Percentiles rank a stretch among this genome's conserved stretches.
Evolutionary conservation across 2,113 vertebrate genomes (phyloP).

Genomic region (Recurvirostra avosetta): DNA sequence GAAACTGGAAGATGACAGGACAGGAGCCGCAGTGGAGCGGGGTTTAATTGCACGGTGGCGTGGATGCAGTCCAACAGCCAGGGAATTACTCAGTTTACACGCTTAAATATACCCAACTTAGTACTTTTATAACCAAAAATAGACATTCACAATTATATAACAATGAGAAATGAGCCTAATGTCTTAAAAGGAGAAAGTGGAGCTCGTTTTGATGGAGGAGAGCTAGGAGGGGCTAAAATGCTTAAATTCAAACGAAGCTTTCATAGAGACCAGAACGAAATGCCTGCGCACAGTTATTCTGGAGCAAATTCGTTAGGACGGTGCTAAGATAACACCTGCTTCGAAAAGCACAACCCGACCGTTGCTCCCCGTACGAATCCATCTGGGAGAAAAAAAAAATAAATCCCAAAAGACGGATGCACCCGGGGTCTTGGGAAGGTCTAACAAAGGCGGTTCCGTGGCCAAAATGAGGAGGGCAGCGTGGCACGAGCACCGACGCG

Average conservation of each 20-base stretch:
- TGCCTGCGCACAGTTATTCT: not conserved
- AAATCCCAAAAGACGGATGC: not conserved
- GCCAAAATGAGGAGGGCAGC: not conserved
- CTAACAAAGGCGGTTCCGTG: too few relatives aligned
- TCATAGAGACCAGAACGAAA: not conserved
- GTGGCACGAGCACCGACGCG: fast-evolving
- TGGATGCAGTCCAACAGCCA: not conserved
- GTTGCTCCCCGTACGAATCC: not conserved
- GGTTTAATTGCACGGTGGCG: not conserved
- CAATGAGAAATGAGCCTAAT: not conserved
- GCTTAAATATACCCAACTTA: not conserved
- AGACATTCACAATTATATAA: not conserved
- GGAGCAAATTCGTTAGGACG: not conserved
- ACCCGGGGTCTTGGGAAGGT: too few relatives aligned
- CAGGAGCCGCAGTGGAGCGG: fast-evolving
- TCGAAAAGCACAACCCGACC: not conserved
- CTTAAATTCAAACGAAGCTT: not conserved
- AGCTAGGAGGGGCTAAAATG: not conserved
- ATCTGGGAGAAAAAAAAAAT: not conserved
- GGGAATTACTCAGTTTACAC: not conserved
- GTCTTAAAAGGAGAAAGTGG: not conserved
- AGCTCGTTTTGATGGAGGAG: not conserved
- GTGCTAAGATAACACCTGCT: not conserved
- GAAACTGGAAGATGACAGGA: not conserved
- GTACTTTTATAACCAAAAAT: not conserved